Evolutionary conservation across 2,888 invertebrate species (phyloP).

Genomic region (Limnephilus marmoratus): DNA sequence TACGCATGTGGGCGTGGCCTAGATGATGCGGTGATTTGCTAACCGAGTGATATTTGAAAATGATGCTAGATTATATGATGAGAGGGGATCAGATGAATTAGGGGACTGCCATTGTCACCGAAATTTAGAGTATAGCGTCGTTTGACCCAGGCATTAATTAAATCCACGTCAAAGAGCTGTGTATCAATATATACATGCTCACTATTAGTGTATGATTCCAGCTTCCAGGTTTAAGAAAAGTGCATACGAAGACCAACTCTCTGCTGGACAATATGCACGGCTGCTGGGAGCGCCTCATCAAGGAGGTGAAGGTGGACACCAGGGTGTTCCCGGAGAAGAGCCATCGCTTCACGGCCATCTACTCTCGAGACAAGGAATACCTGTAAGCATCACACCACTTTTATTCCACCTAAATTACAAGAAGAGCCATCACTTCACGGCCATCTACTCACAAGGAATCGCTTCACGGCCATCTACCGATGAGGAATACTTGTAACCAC

Average conservation of each 20-base stretch:
- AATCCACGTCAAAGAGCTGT: background rate
- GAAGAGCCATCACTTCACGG: too few relatives aligned
- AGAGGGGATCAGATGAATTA: too few relatives aligned
- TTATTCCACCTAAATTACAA: background rate
- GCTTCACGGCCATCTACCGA: too few relatives aligned
- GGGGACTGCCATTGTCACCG: too few relatives aligned
- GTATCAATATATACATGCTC: background rate
- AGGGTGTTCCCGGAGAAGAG: conserved; percentile 85
- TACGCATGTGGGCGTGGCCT: too few relatives aligned
- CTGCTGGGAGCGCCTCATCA: conserved; percentile 78
- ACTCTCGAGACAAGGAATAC: conserved; percentile 94
- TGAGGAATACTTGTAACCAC: too few relatives aligned
- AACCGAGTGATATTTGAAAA: too few relatives aligned
- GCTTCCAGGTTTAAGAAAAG: conserved; percentile 81
- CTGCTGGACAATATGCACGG: conserved; percentile 78
- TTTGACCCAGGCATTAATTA: background rate
- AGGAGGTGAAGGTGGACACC: conserved; percentile 82
- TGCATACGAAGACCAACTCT: conserved; percentile 80
- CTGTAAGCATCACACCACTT: conserved; percentile 80
- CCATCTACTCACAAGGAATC: too few relatives aligned
- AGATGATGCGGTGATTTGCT: too few relatives aligned
- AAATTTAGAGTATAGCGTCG: too few relatives aligned
- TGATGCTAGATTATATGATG: too few relatives aligned
- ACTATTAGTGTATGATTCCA: conserved; percentile 68
- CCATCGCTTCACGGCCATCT: conserved; percentile 91